These are phyloP conservation scores for Acridotheres tristis DNA, from an alignment of 2,797 vertebrate species.

Conservation along the genomic window DNA sequence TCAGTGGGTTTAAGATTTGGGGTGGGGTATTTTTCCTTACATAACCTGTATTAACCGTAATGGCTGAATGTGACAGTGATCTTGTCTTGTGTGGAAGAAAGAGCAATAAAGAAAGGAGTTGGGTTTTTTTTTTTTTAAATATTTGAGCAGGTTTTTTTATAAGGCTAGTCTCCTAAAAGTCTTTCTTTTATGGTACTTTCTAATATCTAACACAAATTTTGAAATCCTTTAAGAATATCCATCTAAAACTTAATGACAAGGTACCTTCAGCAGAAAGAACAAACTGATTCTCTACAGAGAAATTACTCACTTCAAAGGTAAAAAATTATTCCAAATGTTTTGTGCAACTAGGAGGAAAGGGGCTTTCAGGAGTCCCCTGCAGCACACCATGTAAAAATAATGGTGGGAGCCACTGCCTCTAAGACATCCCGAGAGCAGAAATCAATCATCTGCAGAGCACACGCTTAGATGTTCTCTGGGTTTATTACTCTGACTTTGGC, in stretches of 20 bases:
- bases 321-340: neutral
- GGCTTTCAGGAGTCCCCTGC: neutral
- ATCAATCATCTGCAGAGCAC: constrained; percentile 57
- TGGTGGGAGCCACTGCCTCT: constrained; percentile 14
- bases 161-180: neutral
- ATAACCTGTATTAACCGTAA: neutral
- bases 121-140: too few relatives aligned
- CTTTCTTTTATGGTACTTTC: neutral
- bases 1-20: neutral
- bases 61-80: neutral
- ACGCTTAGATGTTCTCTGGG: constrained; percentile 25
- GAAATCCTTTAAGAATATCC: neutral
- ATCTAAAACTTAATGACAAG: neutral
- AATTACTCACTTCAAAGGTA: neutral
- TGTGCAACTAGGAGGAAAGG: neutral
- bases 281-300: neutral
- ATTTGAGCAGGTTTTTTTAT: neutral
- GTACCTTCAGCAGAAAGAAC: neutral
- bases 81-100: neutral
- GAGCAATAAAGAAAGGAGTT: neutral
- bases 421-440: neutral
- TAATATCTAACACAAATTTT: neutral
- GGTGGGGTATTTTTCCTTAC: neutral
- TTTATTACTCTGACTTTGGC: constrained; percentile 71
- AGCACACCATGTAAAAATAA: neutral